phyloP scores from a whole-genome alignment of 2,888 invertebrate genomes.

The Eupithecia subumbrata region DNA sequence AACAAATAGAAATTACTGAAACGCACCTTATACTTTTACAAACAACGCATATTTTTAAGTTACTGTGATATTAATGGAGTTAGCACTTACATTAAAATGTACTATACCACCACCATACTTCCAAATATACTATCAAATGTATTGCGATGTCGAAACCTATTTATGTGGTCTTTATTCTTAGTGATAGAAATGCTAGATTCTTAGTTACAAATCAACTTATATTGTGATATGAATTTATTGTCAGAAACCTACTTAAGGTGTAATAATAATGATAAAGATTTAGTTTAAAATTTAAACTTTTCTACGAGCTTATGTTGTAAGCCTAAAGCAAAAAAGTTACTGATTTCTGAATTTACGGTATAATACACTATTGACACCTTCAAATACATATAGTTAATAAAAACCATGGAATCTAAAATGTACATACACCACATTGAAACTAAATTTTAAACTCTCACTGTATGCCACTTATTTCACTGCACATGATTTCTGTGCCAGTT shows the following conservation, averaged over 20 bases:
- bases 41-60: neutral
- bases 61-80: slow-evolving; percentile 1
- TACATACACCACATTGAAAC: too few relatives aligned
- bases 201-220: neutral
- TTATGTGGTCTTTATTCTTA: neutral
- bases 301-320: neutral
- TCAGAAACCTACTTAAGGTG: slow-evolving; percentile 44
- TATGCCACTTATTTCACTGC: too few relatives aligned
- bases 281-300: neutral
- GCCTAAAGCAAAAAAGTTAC: neutral
- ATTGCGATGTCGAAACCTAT: neutral
- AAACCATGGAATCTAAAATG: too few relatives aligned
- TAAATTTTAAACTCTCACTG: too few relatives aligned
- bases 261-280: neutral
- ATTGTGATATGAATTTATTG: slow-evolving; percentile 64
- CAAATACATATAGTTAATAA: too few relatives aligned
- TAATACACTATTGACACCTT: neutral
- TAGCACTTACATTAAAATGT: slow-evolving; percentile 12
- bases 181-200: neutral
- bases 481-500: too few relatives aligned
- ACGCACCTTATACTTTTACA: neutral
- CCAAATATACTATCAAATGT: neutral
- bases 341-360: neutral
- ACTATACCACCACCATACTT: slow-evolving; percentile 9
- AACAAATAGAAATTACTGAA: neutral